These are phyloP conservation scores for Melopsittacus undulatus DNA, from an alignment of 2,797 vertebrate species.

Conservation along the genomic window DNA sequence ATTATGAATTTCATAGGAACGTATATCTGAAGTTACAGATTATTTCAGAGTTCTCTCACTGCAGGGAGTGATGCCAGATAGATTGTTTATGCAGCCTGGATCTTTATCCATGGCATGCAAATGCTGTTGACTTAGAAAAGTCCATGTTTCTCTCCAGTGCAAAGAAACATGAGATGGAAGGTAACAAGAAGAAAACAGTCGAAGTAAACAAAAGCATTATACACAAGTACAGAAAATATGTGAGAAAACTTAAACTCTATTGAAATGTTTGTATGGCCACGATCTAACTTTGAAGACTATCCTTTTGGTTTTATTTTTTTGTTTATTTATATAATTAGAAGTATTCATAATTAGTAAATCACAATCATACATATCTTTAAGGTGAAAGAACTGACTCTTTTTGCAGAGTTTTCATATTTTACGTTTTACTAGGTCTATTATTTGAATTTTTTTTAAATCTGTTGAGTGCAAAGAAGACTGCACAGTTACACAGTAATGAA, in stretches of 20 bases:
- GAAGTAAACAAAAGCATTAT: neutral
- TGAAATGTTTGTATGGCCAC: neutral
- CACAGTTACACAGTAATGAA: slow-evolving; percentile 65
- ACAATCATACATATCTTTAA: neutral
- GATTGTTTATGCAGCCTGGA: slow-evolving; percentile 54
- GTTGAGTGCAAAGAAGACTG: slow-evolving; percentile 70
- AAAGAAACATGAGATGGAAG: slow-evolving; percentile 20
- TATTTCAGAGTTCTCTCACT: slow-evolving; percentile 6
- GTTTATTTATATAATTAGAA: neutral
- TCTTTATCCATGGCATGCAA: slow-evolving; percentile 43
- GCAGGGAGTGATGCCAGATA: slow-evolving; percentile 51
- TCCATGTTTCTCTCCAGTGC: slow-evolving; percentile 24
- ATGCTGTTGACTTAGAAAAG: slow-evolving; percentile 52
- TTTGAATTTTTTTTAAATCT: slow-evolving; percentile 75
- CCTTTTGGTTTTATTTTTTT: neutral
- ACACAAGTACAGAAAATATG: neutral
- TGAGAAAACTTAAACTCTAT: neutral
- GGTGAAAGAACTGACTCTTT: neutral
- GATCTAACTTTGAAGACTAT: neutral
- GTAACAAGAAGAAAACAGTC: neutral
- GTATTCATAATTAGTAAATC: neutral
- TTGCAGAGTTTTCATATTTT: neutral
- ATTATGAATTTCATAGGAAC: slow-evolving; percentile 43
- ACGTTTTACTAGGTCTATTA: slow-evolving; percentile 66
- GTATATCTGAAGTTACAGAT: neutral